phyloP scores from a whole-genome alignment of 64 coral and sea anemone species.

The Actinia equina region DNA sequence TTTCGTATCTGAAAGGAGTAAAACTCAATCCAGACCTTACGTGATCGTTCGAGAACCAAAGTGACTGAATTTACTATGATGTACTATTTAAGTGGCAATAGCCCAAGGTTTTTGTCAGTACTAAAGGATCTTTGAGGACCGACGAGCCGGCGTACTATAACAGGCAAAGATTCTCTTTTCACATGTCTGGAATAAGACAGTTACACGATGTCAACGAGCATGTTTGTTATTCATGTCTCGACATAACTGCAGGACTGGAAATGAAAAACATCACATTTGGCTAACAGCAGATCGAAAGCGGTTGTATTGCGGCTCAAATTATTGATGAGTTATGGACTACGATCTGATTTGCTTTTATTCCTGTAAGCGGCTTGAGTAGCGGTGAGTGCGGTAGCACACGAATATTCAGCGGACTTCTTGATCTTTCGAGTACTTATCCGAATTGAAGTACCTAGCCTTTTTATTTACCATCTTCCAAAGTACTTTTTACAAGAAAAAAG shows the following conservation, averaged over 20 bases:
- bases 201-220: too few relatives aligned
- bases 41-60: too few relatives aligned
- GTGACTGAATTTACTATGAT: too few relatives aligned
- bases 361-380: neutral
- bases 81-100: too few relatives aligned
- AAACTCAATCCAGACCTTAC: too few relatives aligned
- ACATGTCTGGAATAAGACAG: too few relatives aligned
- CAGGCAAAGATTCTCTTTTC: too few relatives aligned
- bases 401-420: slow-evolving; percentile 12
- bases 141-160: too few relatives aligned
- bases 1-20: too few relatives aligned
- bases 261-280: neutral
- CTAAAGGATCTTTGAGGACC: too few relatives aligned
- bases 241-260: neutral
- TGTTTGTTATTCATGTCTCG: neutral
- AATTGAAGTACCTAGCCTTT: neutral
- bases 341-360: neutral
- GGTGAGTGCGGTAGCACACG: slow-evolving; percentile 1
- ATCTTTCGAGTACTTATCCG: neutral
- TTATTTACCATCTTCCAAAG: neutral
- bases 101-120: too few relatives aligned
- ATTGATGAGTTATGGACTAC: neutral
- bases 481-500: neutral
- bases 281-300: neutral
- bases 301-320: neutral